Percentiles rank a stretch among this genome's conserved stretches.
Evolutionary conservation across 2,797 vertebrate species (phyloP).

Genomic region (Sebastes kiyomatsui): DNA sequence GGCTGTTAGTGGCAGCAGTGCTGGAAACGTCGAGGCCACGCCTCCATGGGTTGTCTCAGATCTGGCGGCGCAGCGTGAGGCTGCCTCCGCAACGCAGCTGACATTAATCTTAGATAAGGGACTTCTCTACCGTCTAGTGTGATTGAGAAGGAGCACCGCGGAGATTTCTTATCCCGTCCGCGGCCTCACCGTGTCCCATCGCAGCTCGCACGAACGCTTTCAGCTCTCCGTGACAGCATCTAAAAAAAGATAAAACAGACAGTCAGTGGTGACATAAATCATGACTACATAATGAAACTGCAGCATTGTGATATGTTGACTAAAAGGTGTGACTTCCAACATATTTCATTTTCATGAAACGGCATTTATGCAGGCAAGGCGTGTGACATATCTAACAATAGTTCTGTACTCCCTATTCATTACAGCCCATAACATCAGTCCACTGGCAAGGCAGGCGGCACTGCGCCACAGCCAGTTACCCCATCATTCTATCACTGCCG

Average conservation of each 20-base stretch:
- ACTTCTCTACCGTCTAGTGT: conserved; percentile 11
- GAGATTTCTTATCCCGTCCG: conserved; percentile 36
- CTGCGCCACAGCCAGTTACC: conserved; percentile 9
- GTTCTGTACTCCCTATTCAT: conserved; percentile 27
- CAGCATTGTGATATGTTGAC: neutral
- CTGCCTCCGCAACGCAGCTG: conserved; percentile 74
- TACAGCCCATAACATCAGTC: conserved; percentile 38
- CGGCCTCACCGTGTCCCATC: conserved; percentile 43
- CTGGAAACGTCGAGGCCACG: conserved; percentile 72
- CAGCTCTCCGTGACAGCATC: conserved; percentile 41
- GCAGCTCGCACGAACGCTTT: neutral
- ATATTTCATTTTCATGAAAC: neutral
- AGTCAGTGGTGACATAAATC: conserved; percentile 18
- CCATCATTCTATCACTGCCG: conserved; percentile 25
- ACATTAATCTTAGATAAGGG: conserved; percentile 72
- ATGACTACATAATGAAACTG: neutral
- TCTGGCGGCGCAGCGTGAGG: conserved; percentile 83
- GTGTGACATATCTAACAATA: conserved; percentile 1
- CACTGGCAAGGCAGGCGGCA: neutral
- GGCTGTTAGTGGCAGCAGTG: conserved; percentile 58
- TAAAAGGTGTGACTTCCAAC: conserved; percentile 12
- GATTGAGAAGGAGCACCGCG: conserved; percentile 12
- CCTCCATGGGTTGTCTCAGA: conserved; percentile 75
- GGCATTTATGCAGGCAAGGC: neutral
- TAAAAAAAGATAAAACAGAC: conserved; percentile 37